These are phyloP conservation scores for Pipistrellus kuhlii DNA, from an alignment of 2,797 vertebrate species.

Conservation along the genomic window DNA sequence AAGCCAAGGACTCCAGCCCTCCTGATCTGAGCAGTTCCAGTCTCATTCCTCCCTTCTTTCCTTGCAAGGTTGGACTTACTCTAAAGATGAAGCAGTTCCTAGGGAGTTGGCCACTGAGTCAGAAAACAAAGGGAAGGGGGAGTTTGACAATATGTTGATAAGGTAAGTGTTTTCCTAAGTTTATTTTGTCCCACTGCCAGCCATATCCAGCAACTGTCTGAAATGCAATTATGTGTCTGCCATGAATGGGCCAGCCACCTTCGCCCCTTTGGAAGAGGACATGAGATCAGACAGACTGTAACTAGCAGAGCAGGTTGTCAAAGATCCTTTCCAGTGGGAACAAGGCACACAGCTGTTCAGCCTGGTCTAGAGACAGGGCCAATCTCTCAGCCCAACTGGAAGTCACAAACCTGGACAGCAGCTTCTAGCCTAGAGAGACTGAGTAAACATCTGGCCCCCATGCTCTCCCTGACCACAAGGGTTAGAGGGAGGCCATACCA, in stretches of 20 bases:
- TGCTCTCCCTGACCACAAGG: not conserved
- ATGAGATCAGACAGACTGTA: not conserved
- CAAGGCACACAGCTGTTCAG: not conserved
- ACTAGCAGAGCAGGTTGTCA: not conserved
- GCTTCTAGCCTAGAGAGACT: not conserved
- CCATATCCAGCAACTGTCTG: not conserved
- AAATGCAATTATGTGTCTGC: not conserved
- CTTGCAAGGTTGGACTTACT: not conserved
- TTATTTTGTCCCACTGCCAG: not conserved
- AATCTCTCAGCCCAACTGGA: not conserved
- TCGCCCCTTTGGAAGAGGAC: not conserved
- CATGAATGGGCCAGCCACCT: not conserved
- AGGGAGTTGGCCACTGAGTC: not conserved
- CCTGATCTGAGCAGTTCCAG: not conserved
- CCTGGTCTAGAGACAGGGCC: not conserved
- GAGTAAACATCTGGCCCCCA: not conserved
- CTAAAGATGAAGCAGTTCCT: conserved; percentile 8
- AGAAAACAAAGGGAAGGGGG: conserved; percentile 29
- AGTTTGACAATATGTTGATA: not conserved
- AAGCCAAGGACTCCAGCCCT: not conserved
- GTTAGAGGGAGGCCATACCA: not conserved
- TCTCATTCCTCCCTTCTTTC: not conserved
- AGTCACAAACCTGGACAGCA: not conserved
- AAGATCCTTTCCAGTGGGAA: conserved; percentile 1
- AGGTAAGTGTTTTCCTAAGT: conserved; percentile 6